These are phyloP conservation scores for Aphrophora alni DNA, from an alignment of 2,888 invertebrate genomes.

Conservation along the genomic window DNA sequence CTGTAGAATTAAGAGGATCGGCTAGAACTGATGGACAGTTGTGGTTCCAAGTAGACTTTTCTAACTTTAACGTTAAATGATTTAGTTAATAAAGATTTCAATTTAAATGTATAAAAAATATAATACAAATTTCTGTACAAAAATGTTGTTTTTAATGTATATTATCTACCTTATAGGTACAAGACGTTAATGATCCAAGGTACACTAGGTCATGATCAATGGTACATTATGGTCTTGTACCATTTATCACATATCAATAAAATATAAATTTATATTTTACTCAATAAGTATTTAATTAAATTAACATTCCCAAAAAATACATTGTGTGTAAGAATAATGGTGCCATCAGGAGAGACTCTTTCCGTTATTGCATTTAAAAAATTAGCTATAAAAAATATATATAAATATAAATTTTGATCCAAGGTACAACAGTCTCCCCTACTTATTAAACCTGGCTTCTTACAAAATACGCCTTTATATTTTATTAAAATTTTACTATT, in stretches of 20 bases:
- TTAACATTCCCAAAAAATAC: background rate
- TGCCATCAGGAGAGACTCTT: background rate
- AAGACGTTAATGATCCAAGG: constrained; percentile 22
- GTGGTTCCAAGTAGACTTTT: constrained; percentile 24
- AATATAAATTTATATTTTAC: background rate
- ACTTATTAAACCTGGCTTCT: no score
- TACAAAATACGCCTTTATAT: no score
- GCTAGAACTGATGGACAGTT: constrained; percentile 29
- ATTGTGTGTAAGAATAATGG: background rate
- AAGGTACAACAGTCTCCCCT: background rate
- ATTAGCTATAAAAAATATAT: no score
- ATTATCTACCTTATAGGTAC: constrained; percentile 16
- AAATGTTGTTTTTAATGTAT: constrained; percentile 2
- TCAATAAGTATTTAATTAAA: background rate
- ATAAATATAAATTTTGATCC: constrained; percentile 4
- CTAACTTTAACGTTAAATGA: constrained; percentile 20
- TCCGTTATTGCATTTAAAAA: background rate
- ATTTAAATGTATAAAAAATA: background rate
- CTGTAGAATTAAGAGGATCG: constrained; percentile 15
- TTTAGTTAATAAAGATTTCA: background rate
- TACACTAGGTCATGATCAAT: background rate
- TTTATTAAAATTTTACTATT: no score
- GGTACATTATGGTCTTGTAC: background rate
- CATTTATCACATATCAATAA: background rate
- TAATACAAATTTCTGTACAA: constrained; percentile 7